Base-by-base conservation (phyloP, 2,888 invertebrate species). In the Magallana nippona region DNA sequence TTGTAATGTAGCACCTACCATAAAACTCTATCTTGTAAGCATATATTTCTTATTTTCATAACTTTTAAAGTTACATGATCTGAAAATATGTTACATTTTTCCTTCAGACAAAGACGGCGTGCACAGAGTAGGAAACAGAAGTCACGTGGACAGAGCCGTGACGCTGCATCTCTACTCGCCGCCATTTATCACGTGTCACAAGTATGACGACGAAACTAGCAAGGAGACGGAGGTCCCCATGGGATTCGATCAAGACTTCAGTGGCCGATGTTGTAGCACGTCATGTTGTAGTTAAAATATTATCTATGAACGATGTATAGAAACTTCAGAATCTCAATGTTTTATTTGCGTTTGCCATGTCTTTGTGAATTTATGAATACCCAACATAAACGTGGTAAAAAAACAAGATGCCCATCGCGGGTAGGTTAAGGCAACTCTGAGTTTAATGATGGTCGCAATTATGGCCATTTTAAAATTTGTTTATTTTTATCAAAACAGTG, bases 121-220 rank as follows among this genome's bases (percentile, higher is more conserved):
- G 17, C 99, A 99, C 94, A 96, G 99, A 0, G 97, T 99, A 89
- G 98, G 98, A 95, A 99, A 99, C 94, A 96, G 97, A 0, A 98
- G 97, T 13, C 97, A 98, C 93, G 96, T 96, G 0, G 97, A 98
- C 92, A 96, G 96, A 0, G 97, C 98, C 0, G 97, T 99, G 0
- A 98, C 98, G 10, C 95, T 99, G 55, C 99, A 99, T 94, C 96
- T 99, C 1, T 99, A 99, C 94, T 97, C 97, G 89, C 99, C 98
- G 0, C 98, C 98, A 0, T 99, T 98, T 93, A 95, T 96, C 89
- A 95, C 96, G 87, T 99, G 99, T 94, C 96, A 96, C 56, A 96
- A 97, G 58, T 99, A 99, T 93, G 98, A 99, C 93, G 96, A 98
- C 92, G 96, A 96, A 88, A 98, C 98, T 0, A 98, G 98, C 17